Conservation (phyloP, 2,888 invertebrate species). For the Cerastis leucographa region DNA sequence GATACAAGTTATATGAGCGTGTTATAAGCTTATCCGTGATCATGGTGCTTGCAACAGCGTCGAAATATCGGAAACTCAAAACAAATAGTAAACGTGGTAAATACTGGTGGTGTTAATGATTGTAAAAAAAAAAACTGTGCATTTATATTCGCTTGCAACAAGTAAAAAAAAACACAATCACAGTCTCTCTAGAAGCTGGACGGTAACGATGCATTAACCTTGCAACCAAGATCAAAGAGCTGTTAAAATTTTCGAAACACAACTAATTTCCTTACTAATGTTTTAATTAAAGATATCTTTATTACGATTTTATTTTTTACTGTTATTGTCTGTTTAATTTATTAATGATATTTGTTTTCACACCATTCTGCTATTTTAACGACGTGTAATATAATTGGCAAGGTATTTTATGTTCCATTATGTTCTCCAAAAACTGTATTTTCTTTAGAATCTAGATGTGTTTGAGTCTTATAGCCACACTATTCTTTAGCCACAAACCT, state of each 20-base stretch:
- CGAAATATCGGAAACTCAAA: no score
- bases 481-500: neutral
- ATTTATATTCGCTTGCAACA: neutral
- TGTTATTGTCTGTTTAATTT: constrained; percentile 43
- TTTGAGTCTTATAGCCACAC: neutral
- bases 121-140: neutral
- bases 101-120: no score
- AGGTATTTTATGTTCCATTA: neutral
- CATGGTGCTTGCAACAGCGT: no score
- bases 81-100: no score
- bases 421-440: neutral
- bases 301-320: constrained; percentile 22
- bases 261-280: constrained; percentile 38
- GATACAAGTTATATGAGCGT: no score
- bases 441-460: neutral
- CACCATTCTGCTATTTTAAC: constrained; percentile 18
- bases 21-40: no score
- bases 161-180: neutral
- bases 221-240: constrained; percentile 45
- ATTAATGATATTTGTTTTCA: constrained; percentile 40
- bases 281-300: constrained; percentile 42
- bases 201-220: constrained; percentile 32
- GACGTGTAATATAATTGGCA: neutral
- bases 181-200: neutral
- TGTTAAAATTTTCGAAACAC: constrained; percentile 41